phyloP scores from a whole-genome alignment of 1,140 invertebrate genomes.

The Lordiphosa stackelbergi region DNA sequence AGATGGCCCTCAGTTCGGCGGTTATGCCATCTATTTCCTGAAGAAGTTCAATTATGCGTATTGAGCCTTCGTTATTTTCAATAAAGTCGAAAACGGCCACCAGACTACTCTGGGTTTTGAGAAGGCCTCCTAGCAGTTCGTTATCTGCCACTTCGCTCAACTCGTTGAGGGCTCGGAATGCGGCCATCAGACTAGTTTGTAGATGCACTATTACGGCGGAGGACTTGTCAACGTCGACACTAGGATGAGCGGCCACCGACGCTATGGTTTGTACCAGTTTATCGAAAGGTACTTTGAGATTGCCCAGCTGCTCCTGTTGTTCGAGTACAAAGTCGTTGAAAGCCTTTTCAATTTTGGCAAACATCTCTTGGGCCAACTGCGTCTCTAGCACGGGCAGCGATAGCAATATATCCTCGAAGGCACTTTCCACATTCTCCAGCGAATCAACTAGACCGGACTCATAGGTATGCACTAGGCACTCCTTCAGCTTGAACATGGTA shows the following conservation, averaged over 20 bases:
- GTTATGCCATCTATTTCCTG: conserved; percentile 69
- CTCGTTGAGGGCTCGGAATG: conserved; percentile 63
- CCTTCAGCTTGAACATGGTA: conserved; percentile 71
- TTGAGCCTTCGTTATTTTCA: conserved; percentile 53
- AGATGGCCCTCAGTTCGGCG: conserved; percentile 43
- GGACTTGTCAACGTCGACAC: conserved; percentile 62
- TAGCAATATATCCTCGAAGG: conserved; percentile 68
- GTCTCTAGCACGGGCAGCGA: conserved; percentile 59
- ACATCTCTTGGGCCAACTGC: conserved; percentile 68
- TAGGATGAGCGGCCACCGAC: conserved; percentile 33
- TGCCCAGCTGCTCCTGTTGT: conserved; percentile 17
- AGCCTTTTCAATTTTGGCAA: conserved; percentile 46
- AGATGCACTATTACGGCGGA: conserved; percentile 53
- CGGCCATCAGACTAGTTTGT: conserved; percentile 62
- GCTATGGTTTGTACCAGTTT: conserved; percentile 36
- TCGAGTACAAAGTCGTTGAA: conserved; percentile 33
- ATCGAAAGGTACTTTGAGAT: conserved; percentile 32
- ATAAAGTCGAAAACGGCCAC: conserved; percentile 69
- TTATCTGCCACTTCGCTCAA: conserved; percentile 42
- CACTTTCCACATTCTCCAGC: conserved; percentile 65
- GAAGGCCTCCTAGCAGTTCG: conserved; percentile 28
- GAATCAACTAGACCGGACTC: conserved; percentile 66
- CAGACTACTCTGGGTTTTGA: conserved; percentile 53
- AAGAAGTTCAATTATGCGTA: conserved; percentile 64
- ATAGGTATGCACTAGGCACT: conserved; percentile 72